Percentiles rank a stretch among this genome's conserved stretches.
Evolutionary conservation across 2,113 vertebrate species (phyloP).

Genomic region (Scatophagus argus): DNA sequence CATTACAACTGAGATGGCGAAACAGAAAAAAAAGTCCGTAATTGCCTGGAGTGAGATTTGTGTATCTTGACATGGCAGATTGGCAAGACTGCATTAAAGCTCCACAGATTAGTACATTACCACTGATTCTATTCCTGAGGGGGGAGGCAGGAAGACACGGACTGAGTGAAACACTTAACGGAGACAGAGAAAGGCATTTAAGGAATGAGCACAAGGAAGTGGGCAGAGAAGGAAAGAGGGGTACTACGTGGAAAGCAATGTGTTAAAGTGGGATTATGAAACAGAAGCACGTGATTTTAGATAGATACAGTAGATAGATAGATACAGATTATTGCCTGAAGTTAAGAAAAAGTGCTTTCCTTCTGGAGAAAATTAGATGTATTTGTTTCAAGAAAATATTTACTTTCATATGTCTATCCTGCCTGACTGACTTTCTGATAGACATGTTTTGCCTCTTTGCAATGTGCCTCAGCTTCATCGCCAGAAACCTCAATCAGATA

Average conservation of each 20-base stretch:
- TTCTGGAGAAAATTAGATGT: slow-evolving; percentile 42
- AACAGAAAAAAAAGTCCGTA: slow-evolving; percentile 61
- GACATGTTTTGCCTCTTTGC: slow-evolving; percentile 64
- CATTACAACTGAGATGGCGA: slow-evolving; percentile 42
- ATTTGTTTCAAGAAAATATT: slow-evolving; percentile 39
- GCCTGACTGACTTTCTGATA: slow-evolving; percentile 44
- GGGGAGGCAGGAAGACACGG: slow-evolving; percentile 54
- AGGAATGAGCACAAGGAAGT: slow-evolving; percentile 53
- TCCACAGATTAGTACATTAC: slow-evolving; percentile 76
- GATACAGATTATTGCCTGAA: slow-evolving; percentile 14
- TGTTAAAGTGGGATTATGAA: slow-evolving; percentile 64
- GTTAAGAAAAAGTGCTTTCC: slow-evolving; percentile 21
- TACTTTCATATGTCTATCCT: slow-evolving; percentile 50
- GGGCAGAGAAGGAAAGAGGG: slow-evolving; percentile 36
- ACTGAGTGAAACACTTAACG: slow-evolving; percentile 59
- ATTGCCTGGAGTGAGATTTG: slow-evolving; percentile 79
- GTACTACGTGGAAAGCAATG: slow-evolving; percentile 28
- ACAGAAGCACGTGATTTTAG: slow-evolving; percentile 42
- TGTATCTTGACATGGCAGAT: slow-evolving; percentile 79
- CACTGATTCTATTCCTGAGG: slow-evolving; percentile 67
- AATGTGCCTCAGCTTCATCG: slow-evolving; percentile 42
- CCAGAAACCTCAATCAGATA: slow-evolving; percentile 53
- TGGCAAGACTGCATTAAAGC: slow-evolving; percentile 75
- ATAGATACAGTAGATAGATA: slow-evolving; percentile 30
- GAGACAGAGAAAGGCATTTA: slow-evolving; percentile 55